Evolutionary conservation across 2,888 invertebrate species (phyloP).

Genomic region (Bimastos eiseni): DNA sequence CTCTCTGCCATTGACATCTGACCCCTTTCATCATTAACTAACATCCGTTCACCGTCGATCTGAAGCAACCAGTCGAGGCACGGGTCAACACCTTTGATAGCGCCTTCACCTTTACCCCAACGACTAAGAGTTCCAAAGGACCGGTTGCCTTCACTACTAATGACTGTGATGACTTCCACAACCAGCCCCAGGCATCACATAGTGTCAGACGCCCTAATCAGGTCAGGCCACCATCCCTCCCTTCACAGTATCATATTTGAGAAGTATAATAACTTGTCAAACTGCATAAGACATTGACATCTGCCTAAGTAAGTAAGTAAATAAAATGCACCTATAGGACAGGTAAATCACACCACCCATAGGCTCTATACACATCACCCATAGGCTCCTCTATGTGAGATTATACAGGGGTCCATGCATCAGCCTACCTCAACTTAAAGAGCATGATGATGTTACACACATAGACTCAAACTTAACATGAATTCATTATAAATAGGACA

Average conservation of each 20-base stretch:
- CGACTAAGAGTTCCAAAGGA: not conserved
- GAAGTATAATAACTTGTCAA: not conserved
- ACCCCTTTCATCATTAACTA: not conserved
- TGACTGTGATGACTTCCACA: conserved; percentile 21
- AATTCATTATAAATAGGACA: not conserved
- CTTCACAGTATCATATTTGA: not conserved
- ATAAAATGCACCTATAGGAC: too few relatives aligned
- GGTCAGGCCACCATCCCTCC: not conserved
- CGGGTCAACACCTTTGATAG: not conserved
- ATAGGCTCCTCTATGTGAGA: too few relatives aligned
- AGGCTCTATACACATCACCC: not conserved
- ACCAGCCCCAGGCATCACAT: conserved; percentile 14
- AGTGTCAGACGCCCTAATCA: not conserved
- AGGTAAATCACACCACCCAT: too few relatives aligned
- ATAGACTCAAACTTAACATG: not conserved
- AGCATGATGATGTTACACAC: not conserved
- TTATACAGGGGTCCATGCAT: too few relatives aligned
- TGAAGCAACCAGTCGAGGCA: not conserved
- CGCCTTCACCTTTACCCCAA: not conserved
- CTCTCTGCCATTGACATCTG: conserved; percentile 13
- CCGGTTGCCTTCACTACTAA: not conserved
- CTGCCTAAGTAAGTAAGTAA: not conserved
- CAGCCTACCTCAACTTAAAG: not conserved
- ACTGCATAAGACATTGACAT: not conserved
- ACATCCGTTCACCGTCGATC: not conserved